Base-by-base conservation (phyloP, 2,797 vertebrate genomes). In the Aselliscus stoliczkanus region DNA sequence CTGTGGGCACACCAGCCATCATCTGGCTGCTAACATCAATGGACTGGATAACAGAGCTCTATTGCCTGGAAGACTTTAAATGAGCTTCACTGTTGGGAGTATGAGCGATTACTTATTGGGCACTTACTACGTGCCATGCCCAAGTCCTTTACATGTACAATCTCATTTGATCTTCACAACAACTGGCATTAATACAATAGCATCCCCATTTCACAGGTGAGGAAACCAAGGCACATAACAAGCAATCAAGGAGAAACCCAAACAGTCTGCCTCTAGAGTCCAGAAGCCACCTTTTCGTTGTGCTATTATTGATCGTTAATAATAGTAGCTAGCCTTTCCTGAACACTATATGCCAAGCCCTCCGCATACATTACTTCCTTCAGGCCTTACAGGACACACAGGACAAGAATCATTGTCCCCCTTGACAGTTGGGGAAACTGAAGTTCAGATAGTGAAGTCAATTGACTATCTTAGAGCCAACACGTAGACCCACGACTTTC, bases 371-470 rank as follows among this genome's bases (percentile, higher is more conserved):
- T 1, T 21, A 1, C 9, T n/a, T 29, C 60, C n/a, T 31, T 80
- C 39, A 3, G 4, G 23, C 34, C 14, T 29, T 0, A 0, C 9
- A 12, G n/a, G 29, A 7, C 13, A 11, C 20, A 7, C 0, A 4
- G 20, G 42, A 17, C 13, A 2, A 18, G 25, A 54, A 60, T 34
- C 10, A 0, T 17, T 2, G 54, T 23, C 31, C 18, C 25, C 1
- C 14, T 27, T 14, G 8, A 37, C 23, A 5, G 1, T 1, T 1
- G 42, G 39, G 34, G 42, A 76, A 52, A 65, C 47, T 6, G 12
- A 73, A 13, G 50, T 13, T 23, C 8, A 2, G 13, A 47, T 29
- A 29, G 14, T 20, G 67, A 84, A 70, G 52, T 20, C 50, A 6
- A 27, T 15, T 75, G 27, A 76, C 23, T 8, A 25, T 14, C 17